Base-by-base conservation (phyloP, 2,797 vertebrate genomes). In the Intellagama lesueurii region DNA sequence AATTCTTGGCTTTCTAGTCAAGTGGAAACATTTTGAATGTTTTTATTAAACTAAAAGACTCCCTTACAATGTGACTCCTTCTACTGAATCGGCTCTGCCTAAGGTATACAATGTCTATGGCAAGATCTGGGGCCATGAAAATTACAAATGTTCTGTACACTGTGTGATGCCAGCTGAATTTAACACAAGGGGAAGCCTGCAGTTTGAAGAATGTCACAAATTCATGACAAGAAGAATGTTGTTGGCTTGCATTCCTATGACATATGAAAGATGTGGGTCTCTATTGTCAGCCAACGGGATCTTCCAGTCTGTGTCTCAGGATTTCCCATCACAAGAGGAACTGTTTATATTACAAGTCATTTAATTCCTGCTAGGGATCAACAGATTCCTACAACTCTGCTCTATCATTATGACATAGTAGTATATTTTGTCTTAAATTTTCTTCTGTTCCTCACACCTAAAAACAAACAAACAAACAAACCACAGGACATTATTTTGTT, bases 11-110 rank as follows among this genome's bases (percentile, higher is more conserved):
- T 52, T 4, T 11, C 6, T 19, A 30, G 40, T 73, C 22, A 86
- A 81, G n/a, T 66, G 70, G 77, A 86, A 75, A 30, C 85, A 16
- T 73, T 30, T 49, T 80, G 17, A 79, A 87, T 70, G 47, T 72
- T 75, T 40, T 47, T 72, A 87, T 80, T 87, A 40, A 81, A 81
- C 8, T 47, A 24, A 32, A 56, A 56, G 17, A 56, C 47, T 56
- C 17, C 30, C 56, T 73, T 72, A n/a, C 47, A 83, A 32, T 84
- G 4, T 19, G 7, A 44, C 4, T 70, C 16, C 24, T 56, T 75
- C 30, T 52, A 72, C 64, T 24, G 30, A 24, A 32, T 52, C 68
- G 52, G 3, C 19, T 49, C 9, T 56, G n/a, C 44, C 19, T 35
- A 14, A 14, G 22, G 22, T 73, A 4, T 32, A 32, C 22, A 85